A percentile compares a stretch with the other conserved stretches of the same genome.
phyloP scores from a whole-genome alignment of 1,140 invertebrate species.

The Drosophila varians region DNA sequence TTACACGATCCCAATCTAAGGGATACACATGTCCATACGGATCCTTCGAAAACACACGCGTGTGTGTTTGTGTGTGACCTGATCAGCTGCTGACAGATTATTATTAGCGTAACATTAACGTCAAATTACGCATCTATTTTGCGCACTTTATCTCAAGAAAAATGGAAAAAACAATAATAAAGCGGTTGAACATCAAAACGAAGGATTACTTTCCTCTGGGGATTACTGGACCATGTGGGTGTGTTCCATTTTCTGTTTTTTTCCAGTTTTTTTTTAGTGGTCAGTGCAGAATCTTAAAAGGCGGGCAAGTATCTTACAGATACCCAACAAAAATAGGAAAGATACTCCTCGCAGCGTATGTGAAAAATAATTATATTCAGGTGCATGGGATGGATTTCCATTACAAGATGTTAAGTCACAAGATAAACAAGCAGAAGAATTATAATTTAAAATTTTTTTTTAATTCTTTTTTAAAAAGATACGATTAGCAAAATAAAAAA shows the following conservation, averaged over 20 bases:
- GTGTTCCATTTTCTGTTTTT: neutral
- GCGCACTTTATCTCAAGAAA: constrained; percentile 66
- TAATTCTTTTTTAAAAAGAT: neutral
- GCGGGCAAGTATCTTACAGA: constrained; percentile 27
- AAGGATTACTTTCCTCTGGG: constrained; percentile 2
- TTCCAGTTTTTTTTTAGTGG: constrained; percentile 1
- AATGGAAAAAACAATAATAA: no score
- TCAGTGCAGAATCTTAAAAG: constrained; percentile 31
- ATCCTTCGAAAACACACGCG: neutral
- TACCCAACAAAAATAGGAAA: neutral
- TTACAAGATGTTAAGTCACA: constrained; percentile 8
- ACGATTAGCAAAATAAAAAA: neutral
- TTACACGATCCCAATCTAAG: constrained; percentile 66
- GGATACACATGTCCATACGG: constrained; percentile 16
- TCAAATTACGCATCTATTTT: constrained; percentile 82
- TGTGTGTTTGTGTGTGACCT: neutral
- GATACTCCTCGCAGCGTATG: constrained; percentile 14
- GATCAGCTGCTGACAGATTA: constrained; percentile 82
- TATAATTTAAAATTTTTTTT: neutral
- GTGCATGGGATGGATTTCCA: constrained; percentile 2
- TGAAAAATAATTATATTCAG: neutral
- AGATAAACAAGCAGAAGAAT: neutral
- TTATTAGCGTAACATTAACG: constrained; percentile 83
- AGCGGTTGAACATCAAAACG: constrained; percentile 41
- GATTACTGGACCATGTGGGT: constrained; percentile 41